Conservation (phyloP, 1,140 invertebrate genomes). For the Steinernema khuongi region DNA sequence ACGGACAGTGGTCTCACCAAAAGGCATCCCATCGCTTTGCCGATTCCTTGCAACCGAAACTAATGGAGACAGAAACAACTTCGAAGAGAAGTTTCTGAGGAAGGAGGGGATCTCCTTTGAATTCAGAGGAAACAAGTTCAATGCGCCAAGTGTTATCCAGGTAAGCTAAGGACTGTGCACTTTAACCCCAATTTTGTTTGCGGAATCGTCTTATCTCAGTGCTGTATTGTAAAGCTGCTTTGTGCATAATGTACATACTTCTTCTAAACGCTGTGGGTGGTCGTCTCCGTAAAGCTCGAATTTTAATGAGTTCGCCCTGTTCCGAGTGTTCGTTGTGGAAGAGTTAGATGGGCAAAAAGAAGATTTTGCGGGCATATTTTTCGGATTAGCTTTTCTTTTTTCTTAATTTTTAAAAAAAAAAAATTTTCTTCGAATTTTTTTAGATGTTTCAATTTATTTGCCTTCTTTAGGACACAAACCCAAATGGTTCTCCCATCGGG, state of each 20-base stretch:
- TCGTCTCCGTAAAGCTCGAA: not conserved
- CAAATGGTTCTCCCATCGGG: not conserved
- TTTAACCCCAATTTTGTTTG: not conserved
- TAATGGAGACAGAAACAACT: not conserved
- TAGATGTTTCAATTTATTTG: too few species aligned
- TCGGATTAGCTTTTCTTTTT: too few species aligned
- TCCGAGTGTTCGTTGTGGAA: too few species aligned
- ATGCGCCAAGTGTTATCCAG: not conserved
- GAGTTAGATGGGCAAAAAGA: too few species aligned
- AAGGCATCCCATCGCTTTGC: too few species aligned
- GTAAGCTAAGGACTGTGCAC: not conserved
- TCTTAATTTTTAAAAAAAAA: not conserved
- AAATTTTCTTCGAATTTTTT: too few species aligned
- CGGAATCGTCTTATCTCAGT: not conserved
- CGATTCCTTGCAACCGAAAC: too few species aligned
- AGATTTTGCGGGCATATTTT: too few species aligned
- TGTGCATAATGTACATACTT: too few species aligned
- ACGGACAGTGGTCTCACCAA: too few species aligned
- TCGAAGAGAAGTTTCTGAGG: not conserved
- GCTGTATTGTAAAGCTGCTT: too few species aligned
- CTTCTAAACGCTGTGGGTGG: not conserved
- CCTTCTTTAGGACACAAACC: slow-evolving; percentile 7
- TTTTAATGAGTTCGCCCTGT: not conserved
- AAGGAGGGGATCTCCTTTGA: not conserved
- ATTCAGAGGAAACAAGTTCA: not conserved